phyloP scores from a whole-genome alignment of 2,797 vertebrate species.

The Ctenosaura bakeri region DNA sequence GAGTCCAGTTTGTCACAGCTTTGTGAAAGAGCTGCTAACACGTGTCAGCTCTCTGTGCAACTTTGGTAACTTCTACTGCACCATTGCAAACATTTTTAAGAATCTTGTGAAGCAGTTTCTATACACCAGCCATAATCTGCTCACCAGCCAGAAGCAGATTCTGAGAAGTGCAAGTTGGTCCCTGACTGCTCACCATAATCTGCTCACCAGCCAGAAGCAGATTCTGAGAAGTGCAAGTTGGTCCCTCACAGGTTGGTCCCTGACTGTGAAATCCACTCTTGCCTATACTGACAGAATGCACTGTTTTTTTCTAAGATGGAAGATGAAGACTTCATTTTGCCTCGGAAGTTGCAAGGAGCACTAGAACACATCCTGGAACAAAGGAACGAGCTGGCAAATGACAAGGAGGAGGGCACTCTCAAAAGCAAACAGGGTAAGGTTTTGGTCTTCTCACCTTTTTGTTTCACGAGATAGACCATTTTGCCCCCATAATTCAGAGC shows the following conservation, averaged over 20 bases:
- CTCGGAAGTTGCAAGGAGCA: constrained; percentile 95
- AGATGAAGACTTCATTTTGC: constrained; percentile 96
- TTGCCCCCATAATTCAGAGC: neutral
- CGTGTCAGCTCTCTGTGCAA: neutral
- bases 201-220: neutral
- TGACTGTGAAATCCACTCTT: neutral
- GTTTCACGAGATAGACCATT: neutral
- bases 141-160: neutral
- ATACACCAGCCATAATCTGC: neutral
- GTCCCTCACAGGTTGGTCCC: neutral
- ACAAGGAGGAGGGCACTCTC: constrained; percentile 84
- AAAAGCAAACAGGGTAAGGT: constrained; percentile 82
- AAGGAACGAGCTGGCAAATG: constrained; percentile 90
- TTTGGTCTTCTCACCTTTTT: neutral
- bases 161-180: accelerated
- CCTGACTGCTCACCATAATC: too few species aligned
- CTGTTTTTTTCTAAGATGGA: constrained; percentile 87
- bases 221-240: accelerated
- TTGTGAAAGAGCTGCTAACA: neutral
- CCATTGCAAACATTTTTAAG: too few species aligned
- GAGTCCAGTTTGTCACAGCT: neutral
- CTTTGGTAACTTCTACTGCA: too few species aligned
- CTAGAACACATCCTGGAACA: constrained; percentile 95
- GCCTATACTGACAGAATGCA: neutral
- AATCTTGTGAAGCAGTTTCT: neutral